Base-by-base conservation (phyloP, 2,888 invertebrate species). In the Masnerella sp. region DNA sequence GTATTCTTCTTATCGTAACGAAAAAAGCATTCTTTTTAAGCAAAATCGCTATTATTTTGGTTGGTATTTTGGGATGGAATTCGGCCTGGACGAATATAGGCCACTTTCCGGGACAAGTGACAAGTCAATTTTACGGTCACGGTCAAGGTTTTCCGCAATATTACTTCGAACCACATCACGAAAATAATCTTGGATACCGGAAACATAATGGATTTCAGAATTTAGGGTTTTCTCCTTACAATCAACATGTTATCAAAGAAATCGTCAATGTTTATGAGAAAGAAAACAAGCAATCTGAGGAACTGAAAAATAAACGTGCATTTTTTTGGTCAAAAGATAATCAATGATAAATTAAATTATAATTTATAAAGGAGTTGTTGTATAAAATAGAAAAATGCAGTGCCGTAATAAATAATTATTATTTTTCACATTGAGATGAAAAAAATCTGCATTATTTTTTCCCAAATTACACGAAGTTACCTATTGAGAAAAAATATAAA, bases 11-110 rank as follows among this genome's bases (percentile, higher is more conserved):
- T 42, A 80, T 95, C 36, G 88, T 95, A 1, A 92, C 93, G 14
- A 95, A 95, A 82, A 95, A 95, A 82, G 94, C 94, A 0, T 89
- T 94, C 40, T 83, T 95, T 1, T 82, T 95, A 11, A 93, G 93
- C 42, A 95, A 95, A 84, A 74, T 95, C 49, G 94, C 94, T 0
- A 85, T 95, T 5, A 87, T 94, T 51, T 89, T 94, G 8, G 91
- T 92, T 17, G 93, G 93, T 18, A 89, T 94, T 1, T 90, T 94
- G 77, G 92, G 93, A 40, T 77, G 89, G 90, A 79, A 87, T 85
- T 70, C 81, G 77, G 75, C 89, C 0, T 84, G 88, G 52, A 83
- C 84, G n/a, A 77, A 79, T 40, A 40, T 28, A 20, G 68, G 68
- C 40, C 64, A 68, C 12, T 38, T 64, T 36, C 36, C 67, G 11